Evolutionary conservation across 2,888 invertebrate species (phyloP).

Genomic region (Barypeithes pellucidus): DNA sequence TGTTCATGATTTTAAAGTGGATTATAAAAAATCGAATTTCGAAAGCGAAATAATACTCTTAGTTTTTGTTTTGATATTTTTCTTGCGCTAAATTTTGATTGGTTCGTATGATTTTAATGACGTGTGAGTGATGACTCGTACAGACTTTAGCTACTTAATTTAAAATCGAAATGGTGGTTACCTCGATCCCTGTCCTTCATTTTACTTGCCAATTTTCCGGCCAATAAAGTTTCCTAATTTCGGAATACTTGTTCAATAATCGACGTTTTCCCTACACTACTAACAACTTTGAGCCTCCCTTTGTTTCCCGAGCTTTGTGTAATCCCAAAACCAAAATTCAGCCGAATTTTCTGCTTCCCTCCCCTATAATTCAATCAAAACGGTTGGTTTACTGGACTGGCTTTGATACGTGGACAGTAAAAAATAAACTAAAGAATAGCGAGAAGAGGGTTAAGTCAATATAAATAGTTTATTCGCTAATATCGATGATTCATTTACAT

Average conservation of each 20-base stretch:
- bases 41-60: too few species aligned
- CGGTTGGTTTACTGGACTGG: constrained; percentile 3
- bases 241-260: constrained; percentile 29
- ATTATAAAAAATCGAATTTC: too few species aligned
- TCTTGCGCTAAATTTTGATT: too few species aligned
- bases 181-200: not conserved
- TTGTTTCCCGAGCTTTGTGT: constrained; percentile 35
- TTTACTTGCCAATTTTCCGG: constrained; percentile 20
- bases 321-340: constrained; percentile 27
- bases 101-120: too few species aligned
- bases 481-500: too few species aligned
- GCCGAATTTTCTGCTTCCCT: constrained; percentile 21
- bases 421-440: not conserved
- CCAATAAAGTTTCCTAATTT: constrained; percentile 33
- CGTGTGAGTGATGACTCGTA: too few species aligned
- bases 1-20: too few species aligned
- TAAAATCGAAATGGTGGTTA: too few species aligned
- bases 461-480: too few species aligned
- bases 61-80: too few species aligned
- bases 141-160: too few species aligned
- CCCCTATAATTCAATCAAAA: constrained; percentile 24
- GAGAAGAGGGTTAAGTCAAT: too few species aligned
- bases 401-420: constrained; percentile 11
- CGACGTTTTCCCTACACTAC: constrained; percentile 1
- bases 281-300: constrained; percentile 30